These are phyloP conservation scores for Eupithecia inturbata DNA, from an alignment of 2,888 invertebrate genomes.

Conservation along the genomic window DNA sequence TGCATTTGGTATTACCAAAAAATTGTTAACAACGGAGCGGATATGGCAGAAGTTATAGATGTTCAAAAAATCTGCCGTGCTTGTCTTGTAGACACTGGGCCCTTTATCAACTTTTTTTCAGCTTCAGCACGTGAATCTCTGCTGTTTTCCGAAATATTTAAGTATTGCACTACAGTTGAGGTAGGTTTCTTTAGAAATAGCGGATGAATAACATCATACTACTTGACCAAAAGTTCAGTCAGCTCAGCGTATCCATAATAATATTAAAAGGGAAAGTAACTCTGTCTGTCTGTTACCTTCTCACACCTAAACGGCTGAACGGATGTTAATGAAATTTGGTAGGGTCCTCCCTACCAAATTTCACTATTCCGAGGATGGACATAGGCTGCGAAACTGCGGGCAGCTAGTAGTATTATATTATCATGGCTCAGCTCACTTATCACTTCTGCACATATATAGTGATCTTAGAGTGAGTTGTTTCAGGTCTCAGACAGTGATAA, in stretches of 20 bases:
- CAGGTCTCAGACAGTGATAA: slow-evolving; percentile 72
- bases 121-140: slow-evolving; percentile 61
- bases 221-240: background rate
- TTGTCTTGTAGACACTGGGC: slow-evolving; percentile 71
- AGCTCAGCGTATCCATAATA: background rate
- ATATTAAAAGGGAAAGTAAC: background rate
- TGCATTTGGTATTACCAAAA: background rate
- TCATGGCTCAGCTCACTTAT: background rate
- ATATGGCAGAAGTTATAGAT: slow-evolving; percentile 63
- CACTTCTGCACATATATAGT: background rate
- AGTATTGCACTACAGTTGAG: slow-evolving; percentile 79
- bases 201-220: background rate
- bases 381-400: no score
- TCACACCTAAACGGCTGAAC: background rate
- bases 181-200: slow-evolving; percentile 50
- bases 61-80: slow-evolving; percentile 74
- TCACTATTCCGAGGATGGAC: background rate
- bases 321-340: background rate
- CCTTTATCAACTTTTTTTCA: slow-evolving; percentile 73
- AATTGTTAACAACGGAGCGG: background rate
- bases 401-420: background rate
- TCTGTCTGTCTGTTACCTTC: background rate
- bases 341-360: no score
- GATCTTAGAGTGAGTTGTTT: slow-evolving; percentile 30
- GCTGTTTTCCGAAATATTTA: slow-evolving; percentile 62